These are phyloP conservation scores for Propithecus coquereli DNA, from an alignment of 2,113 vertebrate genomes.

Conservation along the genomic window DNA sequence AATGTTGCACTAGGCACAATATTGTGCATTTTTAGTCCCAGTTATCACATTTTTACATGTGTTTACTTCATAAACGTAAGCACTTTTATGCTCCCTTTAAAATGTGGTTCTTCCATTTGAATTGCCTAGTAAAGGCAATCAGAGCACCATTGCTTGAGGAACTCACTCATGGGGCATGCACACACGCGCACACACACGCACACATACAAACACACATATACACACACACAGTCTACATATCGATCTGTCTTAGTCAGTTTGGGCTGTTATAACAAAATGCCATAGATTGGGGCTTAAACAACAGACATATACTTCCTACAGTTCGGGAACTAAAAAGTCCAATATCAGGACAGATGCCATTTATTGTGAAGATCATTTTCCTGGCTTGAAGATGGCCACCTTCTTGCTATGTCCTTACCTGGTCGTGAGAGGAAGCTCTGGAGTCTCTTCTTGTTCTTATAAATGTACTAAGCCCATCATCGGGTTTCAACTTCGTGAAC, in stretches of 20 bases:
- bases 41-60: conserved; percentile 35
- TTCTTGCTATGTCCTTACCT: not conserved
- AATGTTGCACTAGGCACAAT: conserved; percentile 4
- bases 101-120: not conserved
- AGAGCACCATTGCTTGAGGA: not conserved
- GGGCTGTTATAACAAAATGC: not conserved
- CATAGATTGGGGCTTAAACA: not conserved
- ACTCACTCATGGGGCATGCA: not conserved
- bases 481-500: not conserved
- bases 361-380: not conserved
- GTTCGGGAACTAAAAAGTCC: not conserved
- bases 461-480: not conserved
- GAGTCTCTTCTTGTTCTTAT: not conserved
- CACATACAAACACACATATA: too few relatives aligned
- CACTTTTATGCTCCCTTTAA: conserved; percentile 1
- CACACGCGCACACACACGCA: too few relatives aligned
- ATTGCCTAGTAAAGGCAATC: not conserved
- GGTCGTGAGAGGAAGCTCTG: not conserved
- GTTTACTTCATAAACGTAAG: conserved; percentile 13
- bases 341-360: not conserved
- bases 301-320: not conserved
- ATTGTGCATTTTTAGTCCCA: conserved; percentile 1
- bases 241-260: not conserved
- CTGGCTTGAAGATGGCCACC: not conserved
- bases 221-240: too few relatives aligned